These are phyloP conservation scores for Dendronephthya gigantea DNA, from an alignment of 64 coral and sea anemone species.

Conservation along the genomic window DNA sequence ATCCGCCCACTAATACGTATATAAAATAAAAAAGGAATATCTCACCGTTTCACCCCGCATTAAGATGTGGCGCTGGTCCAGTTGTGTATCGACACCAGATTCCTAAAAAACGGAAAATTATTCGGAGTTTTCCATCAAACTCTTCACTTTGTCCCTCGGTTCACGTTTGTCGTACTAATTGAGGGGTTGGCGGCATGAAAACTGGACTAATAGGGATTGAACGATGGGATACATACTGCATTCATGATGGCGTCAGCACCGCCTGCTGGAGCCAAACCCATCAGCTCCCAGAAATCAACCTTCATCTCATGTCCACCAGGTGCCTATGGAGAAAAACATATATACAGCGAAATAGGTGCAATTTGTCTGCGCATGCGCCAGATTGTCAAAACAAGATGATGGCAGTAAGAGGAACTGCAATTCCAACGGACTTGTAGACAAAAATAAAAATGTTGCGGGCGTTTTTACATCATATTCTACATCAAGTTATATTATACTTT, in stretches of 20 bases:
- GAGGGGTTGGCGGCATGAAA: too few relatives aligned
- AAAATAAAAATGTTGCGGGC: too few relatives aligned
- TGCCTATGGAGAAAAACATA: constrained; percentile 38
- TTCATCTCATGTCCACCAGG: constrained; percentile 98
- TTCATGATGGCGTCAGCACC: constrained; percentile 82
- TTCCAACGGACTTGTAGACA: too few relatives aligned
- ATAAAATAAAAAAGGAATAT: background rate
- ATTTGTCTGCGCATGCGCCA: background rate
- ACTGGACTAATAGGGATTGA: too few relatives aligned
- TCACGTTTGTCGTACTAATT: too few relatives aligned
- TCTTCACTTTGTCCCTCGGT: background rate
- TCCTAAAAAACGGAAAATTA: constrained; percentile 43
- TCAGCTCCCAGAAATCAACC: constrained; percentile 92
- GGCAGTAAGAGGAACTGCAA: too few relatives aligned
- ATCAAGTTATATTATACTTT: too few relatives aligned
- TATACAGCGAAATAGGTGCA: background rate
- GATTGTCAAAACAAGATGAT: too few relatives aligned
- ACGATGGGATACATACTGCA: constrained; percentile 38
- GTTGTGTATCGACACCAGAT: constrained; percentile 86
- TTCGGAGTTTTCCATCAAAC: too few relatives aligned
- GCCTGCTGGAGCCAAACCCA: constrained; percentile 81
- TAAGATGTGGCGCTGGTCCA: constrained; percentile 88
- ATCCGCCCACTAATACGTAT: background rate
- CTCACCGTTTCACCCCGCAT: constrained; percentile 82
- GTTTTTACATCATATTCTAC: too few relatives aligned